Base-by-base conservation (phyloP, 2,888 invertebrate species). In the Melinaea marsaeus region DNA sequence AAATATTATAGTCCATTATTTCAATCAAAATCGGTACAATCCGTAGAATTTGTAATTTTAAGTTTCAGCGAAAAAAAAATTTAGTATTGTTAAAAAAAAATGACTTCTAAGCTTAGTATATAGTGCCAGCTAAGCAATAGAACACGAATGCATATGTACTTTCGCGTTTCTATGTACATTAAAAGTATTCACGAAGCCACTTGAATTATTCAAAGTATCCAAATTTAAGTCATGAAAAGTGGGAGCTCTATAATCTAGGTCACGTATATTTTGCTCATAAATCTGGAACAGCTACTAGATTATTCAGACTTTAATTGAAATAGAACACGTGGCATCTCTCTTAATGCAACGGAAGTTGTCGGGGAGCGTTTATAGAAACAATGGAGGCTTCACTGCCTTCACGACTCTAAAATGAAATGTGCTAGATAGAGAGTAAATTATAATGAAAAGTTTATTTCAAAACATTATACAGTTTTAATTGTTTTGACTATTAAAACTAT, bases 291-390 rank as follows among this genome's bases (percentile, higher is more conserved):
- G 60, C 65, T 68, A 68, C 68, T 70, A 69, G 69, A 69, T 72
- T 68, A 71, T 72, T 67, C 64, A 60, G 66, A 62, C 64, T 67
- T 71, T 69, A 71, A 68, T 71, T 68, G 71, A 69, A 71, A 71
- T 62, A 67, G 65, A 58, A 60, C 55, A 61, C 58, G 51, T 51
- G 62, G 42, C 61, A 64, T 61, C 62, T 61, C 76, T 75, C 75
- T 72, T 78, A 77, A 79, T 75, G 63, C 67, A 66, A 61, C 65
- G 71, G 75, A 76, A 72, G 70, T 72, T 65, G 71, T 72, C 61
- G 72, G 72, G 75, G 69, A 75, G 67, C 75, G 75, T 77, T 80
- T 77, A 77, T 70, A 74, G 77, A 77, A 79, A 80, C 80, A 80
- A 82, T 76, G 72, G 74, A 71, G 67, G 57, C 47, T 59, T 13